phyloP scores from a whole-genome alignment of 2,797 vertebrate species.

The Tenualosa ilisha region DNA sequence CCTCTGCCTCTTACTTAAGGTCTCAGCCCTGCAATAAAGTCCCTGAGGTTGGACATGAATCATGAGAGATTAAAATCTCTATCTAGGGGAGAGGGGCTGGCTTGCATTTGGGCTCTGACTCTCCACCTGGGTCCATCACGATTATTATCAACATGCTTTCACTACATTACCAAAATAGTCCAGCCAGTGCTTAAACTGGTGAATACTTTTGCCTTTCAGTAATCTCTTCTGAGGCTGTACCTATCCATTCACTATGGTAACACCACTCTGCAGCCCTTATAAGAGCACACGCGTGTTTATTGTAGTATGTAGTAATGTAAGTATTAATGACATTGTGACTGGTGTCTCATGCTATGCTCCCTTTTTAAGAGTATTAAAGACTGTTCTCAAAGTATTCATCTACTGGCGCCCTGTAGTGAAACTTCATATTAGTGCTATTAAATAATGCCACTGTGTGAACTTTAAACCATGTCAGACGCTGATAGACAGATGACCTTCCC shows the following conservation, averaged over 20 bases:
- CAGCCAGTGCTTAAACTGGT: neutral
- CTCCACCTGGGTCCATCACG: neutral
- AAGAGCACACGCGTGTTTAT: neutral
- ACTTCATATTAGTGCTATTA: slow-evolving; percentile 16
- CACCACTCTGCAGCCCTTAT: no score
- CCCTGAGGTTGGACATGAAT: slow-evolving; percentile 52
- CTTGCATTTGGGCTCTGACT: neutral
- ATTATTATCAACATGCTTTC: neutral
- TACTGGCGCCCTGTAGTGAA: neutral
- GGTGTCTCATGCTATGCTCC: neutral
- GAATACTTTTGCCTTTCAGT: neutral
- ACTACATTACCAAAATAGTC: neutral
- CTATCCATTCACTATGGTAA: neutral
- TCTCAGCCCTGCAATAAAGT: slow-evolving; percentile 56
- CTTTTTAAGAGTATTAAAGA: slow-evolving; percentile 16
- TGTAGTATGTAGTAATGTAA: neutral
- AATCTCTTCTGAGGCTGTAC: neutral
- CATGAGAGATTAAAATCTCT: slow-evolving; percentile 39
- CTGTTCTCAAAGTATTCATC: slow-evolving; percentile 16
- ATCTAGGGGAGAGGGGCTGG: neutral
- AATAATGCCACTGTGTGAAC: slow-evolving; percentile 10
- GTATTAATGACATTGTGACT: neutral
- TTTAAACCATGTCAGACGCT: slow-evolving; percentile 12
- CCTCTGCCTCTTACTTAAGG: slow-evolving; percentile 52
- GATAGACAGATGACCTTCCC: slow-evolving; percentile 32